Conservation (phyloP, 2,888 invertebrate species). For the Salticus scenicus region DNA sequence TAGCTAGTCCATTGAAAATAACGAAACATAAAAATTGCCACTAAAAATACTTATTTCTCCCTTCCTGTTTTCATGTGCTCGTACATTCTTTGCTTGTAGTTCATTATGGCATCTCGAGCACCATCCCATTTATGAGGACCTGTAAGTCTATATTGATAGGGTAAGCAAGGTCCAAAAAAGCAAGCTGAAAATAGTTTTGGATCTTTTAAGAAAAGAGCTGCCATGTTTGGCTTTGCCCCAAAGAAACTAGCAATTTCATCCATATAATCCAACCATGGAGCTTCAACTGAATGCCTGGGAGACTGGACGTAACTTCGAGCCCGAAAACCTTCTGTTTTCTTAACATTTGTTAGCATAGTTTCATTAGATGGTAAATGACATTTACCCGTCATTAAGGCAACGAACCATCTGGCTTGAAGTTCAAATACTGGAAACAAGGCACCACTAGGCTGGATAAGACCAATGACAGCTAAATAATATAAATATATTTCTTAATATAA, state of each 20-base stretch:
- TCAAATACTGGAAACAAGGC: slow-evolving; percentile 89
- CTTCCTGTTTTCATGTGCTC: slow-evolving; percentile 51
- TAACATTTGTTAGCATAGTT: slow-evolving; percentile 75
- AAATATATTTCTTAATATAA: too few species aligned
- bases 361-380: slow-evolving; percentile 74
- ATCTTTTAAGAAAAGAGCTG: slow-evolving; percentile 73
- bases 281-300: slow-evolving; percentile 69
- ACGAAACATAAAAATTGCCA: too few species aligned
- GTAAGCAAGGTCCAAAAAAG: slow-evolving; percentile 74
- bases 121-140: slow-evolving; percentile 77
- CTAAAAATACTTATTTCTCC: slow-evolving; percentile 31
- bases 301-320: slow-evolving; percentile 65
- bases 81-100: slow-evolving; percentile 70
- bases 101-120: slow-evolving; percentile 76
- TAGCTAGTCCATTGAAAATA: too few species aligned
- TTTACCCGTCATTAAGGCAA: slow-evolving; percentile 78
- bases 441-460: slow-evolving; percentile 87
- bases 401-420: slow-evolving; percentile 81
- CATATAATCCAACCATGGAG: slow-evolving; percentile 74
- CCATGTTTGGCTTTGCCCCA: slow-evolving; percentile 76
- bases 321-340: slow-evolving; percentile 72
- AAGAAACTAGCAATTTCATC: slow-evolving; percentile 76
- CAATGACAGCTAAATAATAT: slow-evolving; percentile 81
- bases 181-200: slow-evolving; percentile 73
- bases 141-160: slow-evolving; percentile 75